Conservation (phyloP, 2,888 invertebrate genomes). For the Acholoe squamosa region DNA sequence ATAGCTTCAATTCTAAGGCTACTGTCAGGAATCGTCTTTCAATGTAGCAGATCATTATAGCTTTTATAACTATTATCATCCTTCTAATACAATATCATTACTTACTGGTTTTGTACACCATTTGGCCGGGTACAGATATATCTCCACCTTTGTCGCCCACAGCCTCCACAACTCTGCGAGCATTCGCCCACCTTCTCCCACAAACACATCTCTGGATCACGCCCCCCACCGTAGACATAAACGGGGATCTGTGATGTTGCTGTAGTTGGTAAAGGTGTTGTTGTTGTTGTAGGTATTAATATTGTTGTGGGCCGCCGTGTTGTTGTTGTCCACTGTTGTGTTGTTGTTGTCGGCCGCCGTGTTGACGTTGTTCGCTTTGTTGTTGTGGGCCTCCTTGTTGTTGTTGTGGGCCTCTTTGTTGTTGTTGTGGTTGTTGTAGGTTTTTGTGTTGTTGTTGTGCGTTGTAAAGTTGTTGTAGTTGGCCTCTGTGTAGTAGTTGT, state of each 20-base stretch:
- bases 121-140: slow-evolving; percentile 47
- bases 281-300: slow-evolving; percentile 6
- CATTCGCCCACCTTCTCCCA: slow-evolving; percentile 52
- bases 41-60: no score
- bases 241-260: not conserved
- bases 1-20: no score
- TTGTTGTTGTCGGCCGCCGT: not conserved
- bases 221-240: not conserved
- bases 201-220: not conserved
- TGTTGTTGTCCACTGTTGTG: not conserved
- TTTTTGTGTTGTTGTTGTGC: not conserved
- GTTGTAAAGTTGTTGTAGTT: no score
- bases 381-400: not conserved
- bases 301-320: not conserved
- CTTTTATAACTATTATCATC: no score
- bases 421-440: slow-evolving; percentile 31
- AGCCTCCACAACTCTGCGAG: slow-evolving; percentile 59
- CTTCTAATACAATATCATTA: no score
- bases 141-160: slow-evolving; percentile 35
- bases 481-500: not conserved
- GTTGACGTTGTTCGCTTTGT: not conserved
- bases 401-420: not conserved
- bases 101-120: slow-evolving; percentile 4
- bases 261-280: not conserved
- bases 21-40: no score